phyloP scores from a whole-genome alignment of 2,888 invertebrate genomes.

The Drosophila pegasa region DNA sequence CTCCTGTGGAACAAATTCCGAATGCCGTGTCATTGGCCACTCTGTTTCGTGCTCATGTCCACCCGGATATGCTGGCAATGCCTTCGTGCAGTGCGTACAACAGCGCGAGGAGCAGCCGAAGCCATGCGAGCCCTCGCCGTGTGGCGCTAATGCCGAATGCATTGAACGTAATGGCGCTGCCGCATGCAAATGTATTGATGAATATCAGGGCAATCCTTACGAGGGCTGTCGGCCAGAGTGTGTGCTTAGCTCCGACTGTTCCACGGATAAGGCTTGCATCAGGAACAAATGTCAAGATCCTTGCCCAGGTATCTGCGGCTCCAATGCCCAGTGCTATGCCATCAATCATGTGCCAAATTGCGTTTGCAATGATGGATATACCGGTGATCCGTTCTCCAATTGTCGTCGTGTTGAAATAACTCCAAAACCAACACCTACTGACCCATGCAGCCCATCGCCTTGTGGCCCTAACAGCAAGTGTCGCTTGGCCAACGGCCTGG shows the following conservation, averaged over 20 bases:
- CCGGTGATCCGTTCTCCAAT: slow-evolving; percentile 90
- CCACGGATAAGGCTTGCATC: slow-evolving; percentile 92
- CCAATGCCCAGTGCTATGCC: slow-evolving; percentile 92
- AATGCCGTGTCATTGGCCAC: slow-evolving; percentile 92
- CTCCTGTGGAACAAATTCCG: slow-evolving; percentile 92
- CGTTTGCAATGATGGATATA: slow-evolving; percentile 89
- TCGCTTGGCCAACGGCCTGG: slow-evolving; percentile 88
- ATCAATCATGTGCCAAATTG: slow-evolving; percentile 95
- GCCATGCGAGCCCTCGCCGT: slow-evolving; percentile 94
- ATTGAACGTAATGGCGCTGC: slow-evolving; percentile 91
- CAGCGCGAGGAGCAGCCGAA: slow-evolving; percentile 86
- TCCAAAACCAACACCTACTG: slow-evolving; percentile 64
- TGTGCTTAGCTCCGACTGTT: slow-evolving; percentile 93
- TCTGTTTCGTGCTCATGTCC: slow-evolving; percentile 93
- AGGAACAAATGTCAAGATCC: slow-evolving; percentile 94
- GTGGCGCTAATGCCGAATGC: slow-evolving; percentile 93
- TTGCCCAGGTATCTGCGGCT: slow-evolving; percentile 94
- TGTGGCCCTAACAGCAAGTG: slow-evolving; percentile 94
- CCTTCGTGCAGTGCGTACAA: slow-evolving; percentile 91
- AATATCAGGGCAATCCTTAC: slow-evolving; percentile 94
- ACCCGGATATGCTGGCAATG: slow-evolving; percentile 91
- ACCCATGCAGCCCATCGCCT: slow-evolving; percentile 91
- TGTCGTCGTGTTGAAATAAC: slow-evolving; percentile 84
- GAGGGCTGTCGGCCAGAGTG: slow-evolving; percentile 95
- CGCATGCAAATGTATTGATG: slow-evolving; percentile 91